A percentile compares a stretch with the other conserved stretches of the same genome.
Evolutionary conservation across 2,797 vertebrate genomes (phyloP).

Genomic region (Tokudaia muenninki): DNA sequence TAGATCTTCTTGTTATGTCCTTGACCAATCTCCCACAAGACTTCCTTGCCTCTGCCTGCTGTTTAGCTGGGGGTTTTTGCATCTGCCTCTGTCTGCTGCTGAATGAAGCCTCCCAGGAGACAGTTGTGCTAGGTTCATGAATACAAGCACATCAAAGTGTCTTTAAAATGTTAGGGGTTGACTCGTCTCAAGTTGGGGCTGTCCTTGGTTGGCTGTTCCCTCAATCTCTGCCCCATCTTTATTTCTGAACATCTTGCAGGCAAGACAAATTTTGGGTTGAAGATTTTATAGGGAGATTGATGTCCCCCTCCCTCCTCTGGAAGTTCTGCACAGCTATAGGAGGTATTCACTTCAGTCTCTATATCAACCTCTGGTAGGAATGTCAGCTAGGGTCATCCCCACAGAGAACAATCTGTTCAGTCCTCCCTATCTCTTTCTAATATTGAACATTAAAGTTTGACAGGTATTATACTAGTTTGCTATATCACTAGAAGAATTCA

Average conservation of each 20-base stretch:
- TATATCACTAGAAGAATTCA: background rate
- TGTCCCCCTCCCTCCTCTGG: background rate
- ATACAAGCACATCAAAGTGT: background rate
- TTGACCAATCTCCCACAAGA: background rate
- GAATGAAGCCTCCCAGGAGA: background rate
- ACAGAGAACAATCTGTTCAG: background rate
- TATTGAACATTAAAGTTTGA: background rate
- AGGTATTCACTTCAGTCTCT: background rate
- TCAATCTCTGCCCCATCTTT: background rate
- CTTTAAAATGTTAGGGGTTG: background rate
- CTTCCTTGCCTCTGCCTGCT: background rate
- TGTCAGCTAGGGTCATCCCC: too few species aligned
- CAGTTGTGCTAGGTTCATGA: background rate
- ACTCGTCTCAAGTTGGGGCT: background rate
- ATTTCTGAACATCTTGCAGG: background rate
- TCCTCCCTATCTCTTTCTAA: background rate
- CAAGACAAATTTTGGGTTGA: background rate
- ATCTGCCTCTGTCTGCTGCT: background rate
- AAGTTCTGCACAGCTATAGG: background rate
- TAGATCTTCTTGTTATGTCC: background rate
- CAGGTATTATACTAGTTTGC: background rate
- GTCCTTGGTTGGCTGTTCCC: background rate
- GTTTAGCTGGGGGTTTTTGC: background rate
- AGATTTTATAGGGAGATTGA: background rate
- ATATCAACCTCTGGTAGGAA: background rate